Base-by-base conservation (phyloP, 2,797 vertebrate species). In the Chelonia mydas region DNA sequence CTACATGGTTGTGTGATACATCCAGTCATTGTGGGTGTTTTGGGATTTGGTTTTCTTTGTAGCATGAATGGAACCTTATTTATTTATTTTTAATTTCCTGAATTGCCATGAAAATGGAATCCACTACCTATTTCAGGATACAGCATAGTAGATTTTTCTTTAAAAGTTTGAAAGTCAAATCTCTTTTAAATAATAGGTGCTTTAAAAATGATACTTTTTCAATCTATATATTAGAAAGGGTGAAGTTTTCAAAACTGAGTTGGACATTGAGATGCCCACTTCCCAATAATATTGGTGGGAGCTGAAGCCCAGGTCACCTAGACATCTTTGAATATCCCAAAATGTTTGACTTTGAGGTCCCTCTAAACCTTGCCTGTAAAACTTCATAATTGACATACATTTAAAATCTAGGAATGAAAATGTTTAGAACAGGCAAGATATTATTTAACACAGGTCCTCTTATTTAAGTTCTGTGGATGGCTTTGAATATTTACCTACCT, bases 371-470 rank as follows among this genome's bases (percentile, higher is more conserved):
- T 5, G 25, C 50, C n/a, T 41, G 53, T 6, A 84, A 21, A 7
- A 27, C 55, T 59, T 57, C 28, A 3, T 51, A 41, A 8, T 7
- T 27, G 27, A 77, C 19, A 31, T 11, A 3, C 0, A 0, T 49
- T 72, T 87, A 16, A 78, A 45, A 54, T 13, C 27, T 19, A 68
- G 19, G 6, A 74, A n/a, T 12, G 31, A 91, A 53, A 53, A 27
- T n/a, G n/a, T 31, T 45, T 2, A 5, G 59, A 51, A 13, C 51
- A 89, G 61, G 41, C 15, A 41, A 13, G 21, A 6, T 25, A 3
- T 72, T 59, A 17, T 57, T 79, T 54, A 37, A 77, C 3, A 49
- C 10, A 80, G 81, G 11, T 49, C 54, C 59, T 76, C 27, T 37
- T 37, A 68, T 3, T n/a, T 28, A 76, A 68, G 28, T 72, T 77